Conservation (phyloP, 1,140 invertebrate genomes). For the Potamilus streckersoni region DNA sequence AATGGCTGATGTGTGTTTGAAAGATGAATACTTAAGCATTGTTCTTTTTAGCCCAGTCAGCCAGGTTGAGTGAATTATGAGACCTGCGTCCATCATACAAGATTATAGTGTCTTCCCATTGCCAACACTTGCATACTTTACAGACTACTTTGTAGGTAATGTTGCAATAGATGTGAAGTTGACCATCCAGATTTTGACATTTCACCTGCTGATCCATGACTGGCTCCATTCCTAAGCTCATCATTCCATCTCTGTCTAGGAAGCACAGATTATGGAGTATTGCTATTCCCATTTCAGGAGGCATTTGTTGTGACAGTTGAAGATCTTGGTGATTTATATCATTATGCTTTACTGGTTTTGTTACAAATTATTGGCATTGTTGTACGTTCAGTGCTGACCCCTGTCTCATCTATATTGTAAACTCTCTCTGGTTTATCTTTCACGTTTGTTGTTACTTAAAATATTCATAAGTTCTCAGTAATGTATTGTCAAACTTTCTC, state of each 20-base stretch:
- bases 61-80: slow-evolving; percentile 7
- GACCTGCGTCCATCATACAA: slow-evolving; percentile 10
- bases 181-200: slow-evolving; percentile 15
- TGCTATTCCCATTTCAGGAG: slow-evolving; percentile 58
- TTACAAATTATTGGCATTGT: slow-evolving; percentile 13
- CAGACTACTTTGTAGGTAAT: slow-evolving; percentile 15
- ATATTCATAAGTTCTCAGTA: background rate
- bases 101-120: background rate
- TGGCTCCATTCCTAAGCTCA: too few relatives aligned
- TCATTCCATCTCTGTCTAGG: slow-evolving; percentile 22
- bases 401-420: slow-evolving; percentile 68
- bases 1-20: slow-evolving; percentile 9
- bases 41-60: slow-evolving; percentile 17
- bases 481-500: slow-evolving; percentile 7
- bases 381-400: slow-evolving; percentile 61
- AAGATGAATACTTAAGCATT: slow-evolving; percentile 9
- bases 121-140: slow-evolving; percentile 5
- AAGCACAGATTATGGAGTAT: slow-evolving; percentile 65
- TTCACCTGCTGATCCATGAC: too few relatives aligned
- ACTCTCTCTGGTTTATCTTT: slow-evolving; percentile 49
- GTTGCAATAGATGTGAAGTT: slow-evolving; percentile 11
- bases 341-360: slow-evolving; percentile 29
- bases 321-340: slow-evolving; percentile 60
- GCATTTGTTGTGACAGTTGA: slow-evolving; percentile 65
- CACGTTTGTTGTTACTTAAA: slow-evolving; percentile 14